A percentile compares a stretch with the other conserved stretches of the same genome.
These are phyloP conservation scores for Sialia sialis DNA, from an alignment of 2,113 vertebrate species.

Conservation along the genomic window DNA sequence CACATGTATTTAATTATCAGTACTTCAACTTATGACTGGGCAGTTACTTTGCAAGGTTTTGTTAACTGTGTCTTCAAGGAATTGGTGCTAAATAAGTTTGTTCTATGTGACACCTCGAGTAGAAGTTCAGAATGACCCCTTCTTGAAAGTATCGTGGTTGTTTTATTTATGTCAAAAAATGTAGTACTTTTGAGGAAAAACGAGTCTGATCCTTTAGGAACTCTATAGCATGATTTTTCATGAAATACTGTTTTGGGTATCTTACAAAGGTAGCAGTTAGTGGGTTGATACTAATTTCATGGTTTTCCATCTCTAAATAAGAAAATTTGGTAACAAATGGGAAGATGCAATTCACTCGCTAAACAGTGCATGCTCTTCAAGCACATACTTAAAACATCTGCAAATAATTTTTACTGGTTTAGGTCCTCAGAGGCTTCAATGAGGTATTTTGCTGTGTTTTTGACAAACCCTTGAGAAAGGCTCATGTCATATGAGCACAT, in stretches of 20 bases:
- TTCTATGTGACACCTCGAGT: not conserved
- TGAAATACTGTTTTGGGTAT: not conserved
- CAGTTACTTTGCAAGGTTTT: not conserved
- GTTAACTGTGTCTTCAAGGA: not conserved
- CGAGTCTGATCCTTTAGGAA: not conserved
- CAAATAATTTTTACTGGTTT: not conserved
- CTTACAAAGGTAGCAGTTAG: not conserved
- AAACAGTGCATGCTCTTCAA: not conserved
- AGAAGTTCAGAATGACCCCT: not conserved
- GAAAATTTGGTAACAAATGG: not conserved
- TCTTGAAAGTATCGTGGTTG: not conserved
- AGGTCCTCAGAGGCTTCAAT: not conserved
- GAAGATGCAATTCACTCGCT: not conserved
- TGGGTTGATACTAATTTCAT: not conserved
- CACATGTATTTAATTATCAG: accelerated
- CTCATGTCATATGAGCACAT: not conserved
- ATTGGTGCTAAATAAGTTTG: not conserved
- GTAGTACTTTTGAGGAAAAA: not conserved
- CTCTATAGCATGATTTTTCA: not conserved
- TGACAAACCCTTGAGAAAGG: not conserved
- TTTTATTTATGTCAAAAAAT: not conserved
- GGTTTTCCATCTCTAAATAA: not conserved
- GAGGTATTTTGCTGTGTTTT: not conserved
- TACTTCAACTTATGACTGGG: not conserved
- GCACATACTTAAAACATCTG: not conserved